These are phyloP conservation scores for Drosophila fulvimacula DNA, from an alignment of 2,888 invertebrate species.

Conservation along the genomic window DNA sequence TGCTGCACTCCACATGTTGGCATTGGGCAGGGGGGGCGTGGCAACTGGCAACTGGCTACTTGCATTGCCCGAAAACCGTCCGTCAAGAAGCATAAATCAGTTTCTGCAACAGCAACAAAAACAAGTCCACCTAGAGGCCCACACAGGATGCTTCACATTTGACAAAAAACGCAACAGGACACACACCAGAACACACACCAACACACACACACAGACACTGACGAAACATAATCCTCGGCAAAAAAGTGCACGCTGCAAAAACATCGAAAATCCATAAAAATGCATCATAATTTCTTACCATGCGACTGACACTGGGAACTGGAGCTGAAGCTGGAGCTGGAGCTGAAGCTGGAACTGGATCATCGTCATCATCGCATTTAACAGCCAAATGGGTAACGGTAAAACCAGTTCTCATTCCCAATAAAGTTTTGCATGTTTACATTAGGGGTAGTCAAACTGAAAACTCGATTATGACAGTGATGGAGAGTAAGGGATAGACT, in stretches of 20 bases:
- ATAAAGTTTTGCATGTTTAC: neutral
- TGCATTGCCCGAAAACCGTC: slow-evolving; percentile 66
- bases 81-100: slow-evolving; percentile 84
- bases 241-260: slow-evolving; percentile 74
- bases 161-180: slow-evolving; percentile 54
- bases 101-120: slow-evolving; percentile 46
- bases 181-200: slow-evolving; percentile 33
- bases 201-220: slow-evolving; percentile 49
- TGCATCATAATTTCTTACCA: slow-evolving; percentile 84
- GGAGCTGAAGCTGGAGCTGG: neutral
- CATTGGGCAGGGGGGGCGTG: neutral
- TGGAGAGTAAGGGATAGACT: neutral
- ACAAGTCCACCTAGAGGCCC: slow-evolving; percentile 30
- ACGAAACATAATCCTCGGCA: slow-evolving; percentile 63
- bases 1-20: slow-evolving; percentile 39
- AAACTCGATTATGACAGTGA: neutral
- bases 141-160: slow-evolving; percentile 69
- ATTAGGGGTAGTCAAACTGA: slow-evolving; percentile 42
- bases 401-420: slow-evolving; percentile 7
- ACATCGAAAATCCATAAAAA: slow-evolving; percentile 85
- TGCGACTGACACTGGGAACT: slow-evolving; percentile 41
- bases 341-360: slow-evolving; percentile 55
- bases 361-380: slow-evolving; percentile 51
- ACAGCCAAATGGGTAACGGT: slow-evolving; percentile 26
- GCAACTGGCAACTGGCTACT: slow-evolving; percentile 24